A percentile compares a stretch with the other conserved stretches of the same genome.
phyloP scores from a whole-genome alignment of 2,888 invertebrate genomes.

The Lochmaea crataegi region DNA sequence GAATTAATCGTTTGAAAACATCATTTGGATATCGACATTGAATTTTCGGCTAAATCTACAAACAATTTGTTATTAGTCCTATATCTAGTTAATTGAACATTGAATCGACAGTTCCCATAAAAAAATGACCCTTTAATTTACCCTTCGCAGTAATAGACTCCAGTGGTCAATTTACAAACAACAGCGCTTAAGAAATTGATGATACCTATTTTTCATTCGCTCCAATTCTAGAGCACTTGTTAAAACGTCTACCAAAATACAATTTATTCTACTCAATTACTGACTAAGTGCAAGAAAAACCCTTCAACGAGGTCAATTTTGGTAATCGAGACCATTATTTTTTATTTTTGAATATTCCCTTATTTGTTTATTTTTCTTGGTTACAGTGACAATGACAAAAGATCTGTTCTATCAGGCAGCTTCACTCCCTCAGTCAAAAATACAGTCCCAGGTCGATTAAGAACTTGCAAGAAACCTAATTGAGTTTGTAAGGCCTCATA shows the following conservation, averaged over 20 bases:
- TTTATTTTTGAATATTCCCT: background rate
- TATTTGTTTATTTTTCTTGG: too few relatives aligned
- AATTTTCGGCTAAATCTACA: too few relatives aligned
- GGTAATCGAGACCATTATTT: background rate
- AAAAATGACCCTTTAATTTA: background rate
- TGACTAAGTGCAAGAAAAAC: background rate
- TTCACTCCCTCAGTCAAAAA: too few relatives aligned
- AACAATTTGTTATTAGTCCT: background rate
- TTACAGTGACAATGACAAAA: too few relatives aligned
- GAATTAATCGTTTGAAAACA: too few relatives aligned
- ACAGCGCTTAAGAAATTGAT: constrained; percentile 7
- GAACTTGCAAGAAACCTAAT: too few relatives aligned
- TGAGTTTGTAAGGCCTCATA: too few relatives aligned
- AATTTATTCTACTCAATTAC: constrained; percentile 15
- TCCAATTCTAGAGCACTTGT: background rate
- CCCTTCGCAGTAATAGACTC: background rate
- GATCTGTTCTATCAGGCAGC: too few relatives aligned
- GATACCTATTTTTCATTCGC: background rate
- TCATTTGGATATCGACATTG: too few relatives aligned
- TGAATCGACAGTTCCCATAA: background rate
- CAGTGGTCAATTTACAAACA: constrained; percentile 2
- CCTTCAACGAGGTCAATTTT: background rate
- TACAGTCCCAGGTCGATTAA: too few relatives aligned
- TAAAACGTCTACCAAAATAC: constrained; percentile 10
- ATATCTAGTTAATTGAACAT: background rate